Evolutionary conservation across 2,797 vertebrate species (phyloP).

Genomic region (Carcharodon carcharias): DNA sequence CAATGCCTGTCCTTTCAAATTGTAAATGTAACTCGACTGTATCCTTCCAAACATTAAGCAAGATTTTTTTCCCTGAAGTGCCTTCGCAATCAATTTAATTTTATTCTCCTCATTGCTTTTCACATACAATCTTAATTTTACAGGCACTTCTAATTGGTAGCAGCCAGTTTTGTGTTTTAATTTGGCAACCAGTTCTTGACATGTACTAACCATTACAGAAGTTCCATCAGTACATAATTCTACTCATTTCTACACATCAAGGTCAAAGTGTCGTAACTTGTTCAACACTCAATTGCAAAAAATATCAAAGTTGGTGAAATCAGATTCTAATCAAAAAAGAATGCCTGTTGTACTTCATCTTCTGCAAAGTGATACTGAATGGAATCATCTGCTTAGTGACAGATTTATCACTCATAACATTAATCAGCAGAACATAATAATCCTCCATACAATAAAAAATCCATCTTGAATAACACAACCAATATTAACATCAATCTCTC

Average conservation of each 20-base stretch:
- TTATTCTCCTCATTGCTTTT: background rate
- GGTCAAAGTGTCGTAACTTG: background rate
- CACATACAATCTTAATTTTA: background rate
- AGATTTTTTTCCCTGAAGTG: background rate
- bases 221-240: background rate
- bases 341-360: background rate
- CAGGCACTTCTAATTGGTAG: background rate
- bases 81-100: background rate
- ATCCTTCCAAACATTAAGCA: background rate
- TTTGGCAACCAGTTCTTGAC: background rate
- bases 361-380: background rate
- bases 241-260: background rate
- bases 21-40: background rate
- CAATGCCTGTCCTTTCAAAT: background rate
- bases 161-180: no score
- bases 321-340: background rate
- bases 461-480: background rate
- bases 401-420: background rate
- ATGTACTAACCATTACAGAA: background rate
- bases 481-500: background rate
- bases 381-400: background rate
- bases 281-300: background rate
- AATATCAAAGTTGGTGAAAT: background rate
- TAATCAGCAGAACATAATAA: conserved; percentile 5
- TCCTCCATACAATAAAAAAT: background rate